Base-by-base conservation (phyloP, 2,113 vertebrate genomes). In the Limnothrissa miodon region DNA sequence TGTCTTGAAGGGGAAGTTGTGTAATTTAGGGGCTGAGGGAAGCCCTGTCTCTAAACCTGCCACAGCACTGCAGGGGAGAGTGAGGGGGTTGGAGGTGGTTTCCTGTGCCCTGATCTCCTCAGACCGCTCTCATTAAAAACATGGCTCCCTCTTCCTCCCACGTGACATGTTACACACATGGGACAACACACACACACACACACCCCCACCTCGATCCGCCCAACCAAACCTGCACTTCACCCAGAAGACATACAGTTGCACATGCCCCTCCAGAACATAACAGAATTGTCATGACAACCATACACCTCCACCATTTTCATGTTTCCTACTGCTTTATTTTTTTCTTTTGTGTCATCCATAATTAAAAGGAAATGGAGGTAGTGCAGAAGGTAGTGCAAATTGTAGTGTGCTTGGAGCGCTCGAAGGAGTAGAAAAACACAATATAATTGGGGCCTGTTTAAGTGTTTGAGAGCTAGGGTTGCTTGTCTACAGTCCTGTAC, bases 91-190 rank as follows among this genome's bases (percentile, higher is more conserved):
- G 85, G 80, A 78, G 81, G 83, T 29, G 88, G 88, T 89, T 91
- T 90, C 90, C 90, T 89, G 83, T 87, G 45, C 80, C 88, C 88
- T 91, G 90, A 90, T 90, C 88, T 90, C 84, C 82, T 83, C 89
- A 91, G 88, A 91, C 88, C 84, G 84, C 88, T 86, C 83, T 90
- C 91, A 92, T 91, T 92, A 74, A 90, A 90, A 92, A 91, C 90
- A 89, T 88, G 90, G 89, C 93, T 81, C 82, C 45, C 83, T 90
- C 89, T 92, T 92, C 90, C 89, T 85, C 80, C 85, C 85, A 88
- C 88, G 91, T 86, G 89, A 90, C 87, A 85, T 74, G 66, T 74
- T 74, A 29, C 66, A 33, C 66, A 36, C 66, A 74, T 74, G 66
- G 66, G 66, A 74, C 66, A 74, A 17, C 56, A 23, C 21, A n/a